These are phyloP conservation scores for Salvator merianae DNA, from an alignment of 2,113 vertebrate species.

Conservation along the genomic window DNA sequence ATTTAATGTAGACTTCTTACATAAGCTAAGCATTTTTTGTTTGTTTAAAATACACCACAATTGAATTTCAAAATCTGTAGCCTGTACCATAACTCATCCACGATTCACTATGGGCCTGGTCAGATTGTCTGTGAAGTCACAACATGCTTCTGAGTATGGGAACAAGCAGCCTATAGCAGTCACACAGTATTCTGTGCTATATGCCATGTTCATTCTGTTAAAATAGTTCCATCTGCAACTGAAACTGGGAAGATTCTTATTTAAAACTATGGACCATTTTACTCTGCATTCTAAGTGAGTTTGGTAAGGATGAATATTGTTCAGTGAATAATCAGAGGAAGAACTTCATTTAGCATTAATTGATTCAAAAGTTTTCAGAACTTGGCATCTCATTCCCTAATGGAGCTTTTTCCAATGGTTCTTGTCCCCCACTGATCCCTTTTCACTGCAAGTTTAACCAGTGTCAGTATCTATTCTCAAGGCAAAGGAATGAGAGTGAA, in stretches of 20 bases:
- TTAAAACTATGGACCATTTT: not conserved
- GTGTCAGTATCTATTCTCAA: conserved; percentile 58
- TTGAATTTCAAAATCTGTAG: too few species aligned
- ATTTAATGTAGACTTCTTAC: too few species aligned
- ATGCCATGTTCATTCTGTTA: too few species aligned
- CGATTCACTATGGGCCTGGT: too few species aligned
- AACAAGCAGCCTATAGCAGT: too few species aligned
- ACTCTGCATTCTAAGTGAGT: too few species aligned
- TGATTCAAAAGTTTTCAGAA: not conserved
- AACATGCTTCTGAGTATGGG: too few species aligned
- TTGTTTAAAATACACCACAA: too few species aligned
- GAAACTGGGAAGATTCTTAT: not conserved
- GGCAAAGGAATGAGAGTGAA: conserved; percentile 53
- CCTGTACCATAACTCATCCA: too few species aligned
- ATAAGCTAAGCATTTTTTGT: too few species aligned
- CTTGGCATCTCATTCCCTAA: not conserved
- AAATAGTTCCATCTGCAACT: not conserved
- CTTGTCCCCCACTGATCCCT: conserved; percentile 14
- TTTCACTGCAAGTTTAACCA: conserved; percentile 62
- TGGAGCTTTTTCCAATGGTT: conserved; percentile 10
- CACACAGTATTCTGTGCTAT: too few species aligned
- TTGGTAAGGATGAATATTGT: not conserved
- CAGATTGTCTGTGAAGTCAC: too few species aligned
- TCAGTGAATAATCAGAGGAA: not conserved
- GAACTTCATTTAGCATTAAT: conserved; percentile 10